Evolutionary conservation across 2,797 vertebrate genomes (phyloP), one percentile per base, ranked within the genome.

Genomic region (Rhinogobio ventralis): DNA sequence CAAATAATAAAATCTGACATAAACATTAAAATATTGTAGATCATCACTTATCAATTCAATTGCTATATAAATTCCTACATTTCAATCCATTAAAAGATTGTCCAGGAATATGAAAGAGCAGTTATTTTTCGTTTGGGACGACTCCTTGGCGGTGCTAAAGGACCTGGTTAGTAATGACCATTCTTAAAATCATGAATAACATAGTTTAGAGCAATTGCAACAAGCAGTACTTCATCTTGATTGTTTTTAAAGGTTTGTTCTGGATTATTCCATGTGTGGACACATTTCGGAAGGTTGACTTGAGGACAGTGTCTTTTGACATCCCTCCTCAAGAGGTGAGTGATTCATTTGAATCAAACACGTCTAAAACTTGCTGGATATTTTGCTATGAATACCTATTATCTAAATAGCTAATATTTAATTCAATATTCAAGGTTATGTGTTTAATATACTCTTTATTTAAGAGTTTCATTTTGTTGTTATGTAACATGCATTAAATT

Each of bases 211-310:
- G n/a, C 4, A 30, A 1, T 25, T 39, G 2, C 15, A 25, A 51
- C 28, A 46, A 62, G 42, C 13, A 60, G 28, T 28, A 9, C 5
- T 55, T 55, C 1, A 69, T 14, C 28, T 73, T 53, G 20, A 45
- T 46, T 49, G 25, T n/a, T 67, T 67, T 62, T 80, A 42, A 90
- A 91, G 93, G 93, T 83, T 83, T 93, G 1, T 88, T 93, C 30
- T 93, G 92, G 91, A 55, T 94, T 73, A 91, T 89, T 80, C 92
- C 87, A 28, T 90, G 92, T 88, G 68, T 93, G 85, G 93, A 94
- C 45, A 81, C 85, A 81, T 92, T 94, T 51, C 71, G 87, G 30
- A 92, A 68, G 42, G 92, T 93, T 1, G 91, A 93, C 74, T 73
- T 93, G 68, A 73, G 86, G 33, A 92, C 89, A 0, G 85, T 92